These are phyloP conservation scores for Masticophis lateralis DNA, from an alignment of 2,797 vertebrate genomes.

Conservation along the genomic window DNA sequence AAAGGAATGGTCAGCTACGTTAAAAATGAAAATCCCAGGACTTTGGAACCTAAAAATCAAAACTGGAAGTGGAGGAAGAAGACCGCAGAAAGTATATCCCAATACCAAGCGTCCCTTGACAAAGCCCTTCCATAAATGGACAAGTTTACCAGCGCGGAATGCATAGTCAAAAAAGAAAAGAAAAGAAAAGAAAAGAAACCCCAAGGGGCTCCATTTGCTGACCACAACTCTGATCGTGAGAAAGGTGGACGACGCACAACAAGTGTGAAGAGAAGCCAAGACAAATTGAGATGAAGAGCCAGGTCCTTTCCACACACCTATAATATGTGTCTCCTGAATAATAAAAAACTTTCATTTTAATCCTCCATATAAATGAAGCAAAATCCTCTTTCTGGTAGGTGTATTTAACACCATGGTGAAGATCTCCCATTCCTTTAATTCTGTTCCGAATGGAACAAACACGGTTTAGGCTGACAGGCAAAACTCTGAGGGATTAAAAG, in stretches of 20 bases:
- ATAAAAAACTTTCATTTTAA: too few species aligned
- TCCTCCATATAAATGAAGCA: not conserved
- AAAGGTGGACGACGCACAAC: not conserved
- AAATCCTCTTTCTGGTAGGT: not conserved
- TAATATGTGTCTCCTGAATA: not conserved
- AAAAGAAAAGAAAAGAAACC: too few species aligned
- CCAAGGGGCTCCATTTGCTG: not conserved
- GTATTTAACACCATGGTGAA: not conserved
- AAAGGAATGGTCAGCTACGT: too few species aligned
- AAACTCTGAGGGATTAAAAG: not conserved
- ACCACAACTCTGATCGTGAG: not conserved
- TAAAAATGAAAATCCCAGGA: not conserved
- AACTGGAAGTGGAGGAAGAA: not conserved
- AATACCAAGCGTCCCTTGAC: not conserved
- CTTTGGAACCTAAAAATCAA: not conserved
- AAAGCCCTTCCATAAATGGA: not conserved
- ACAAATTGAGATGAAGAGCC: not conserved
- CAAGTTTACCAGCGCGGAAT: fast-evolving
- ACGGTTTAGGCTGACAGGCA: not conserved
- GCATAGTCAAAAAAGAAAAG: not conserved
- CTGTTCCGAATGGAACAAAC: not conserved
- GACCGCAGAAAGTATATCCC: not conserved
- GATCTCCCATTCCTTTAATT: not conserved
- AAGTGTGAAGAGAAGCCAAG: not conserved
- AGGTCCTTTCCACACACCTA: not conserved